These are phyloP conservation scores for Anastrepha obliqua DNA, from an alignment of 1,140 invertebrate species.

Conservation along the genomic window DNA sequence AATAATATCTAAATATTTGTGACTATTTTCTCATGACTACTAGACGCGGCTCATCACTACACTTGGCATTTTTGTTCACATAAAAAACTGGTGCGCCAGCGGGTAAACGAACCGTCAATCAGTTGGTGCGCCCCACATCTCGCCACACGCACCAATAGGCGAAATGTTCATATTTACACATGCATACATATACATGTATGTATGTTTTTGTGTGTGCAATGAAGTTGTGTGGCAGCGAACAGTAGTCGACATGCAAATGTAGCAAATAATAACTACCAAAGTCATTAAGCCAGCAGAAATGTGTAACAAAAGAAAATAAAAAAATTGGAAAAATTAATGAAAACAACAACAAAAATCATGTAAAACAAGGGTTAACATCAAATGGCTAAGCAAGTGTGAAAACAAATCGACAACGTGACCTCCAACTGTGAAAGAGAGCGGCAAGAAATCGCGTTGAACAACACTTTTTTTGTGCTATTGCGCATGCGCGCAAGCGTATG, in stretches of 20 bases:
- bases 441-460: conserved; percentile 1
- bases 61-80: neutral
- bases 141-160: neutral
- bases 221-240: neutral
- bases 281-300: conserved; percentile 35
- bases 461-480: neutral
- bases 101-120: conserved; percentile 22
- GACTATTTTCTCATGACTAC: too few species aligned
- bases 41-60: neutral
- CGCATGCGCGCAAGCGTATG: conserved; percentile 4
- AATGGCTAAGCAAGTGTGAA: conserved; percentile 47
- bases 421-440: conserved; percentile 35
- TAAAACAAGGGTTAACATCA: conserved; percentile 27
- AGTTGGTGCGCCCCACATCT: neutral
- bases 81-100: neutral
- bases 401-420: conserved; percentile 36
- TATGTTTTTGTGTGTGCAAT: neutral
- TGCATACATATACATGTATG: neutral
- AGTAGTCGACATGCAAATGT: conserved; percentile 40
- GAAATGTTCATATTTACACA: neutral
- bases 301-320: neutral
- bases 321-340: neutral
- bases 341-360: conserved; percentile 13
- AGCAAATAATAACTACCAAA: conserved; percentile 34
- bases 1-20: too few species aligned